These are phyloP conservation scores for Clepsis dumicolana DNA, from an alignment of 2,888 invertebrate genomes.

Conservation along the genomic window DNA sequence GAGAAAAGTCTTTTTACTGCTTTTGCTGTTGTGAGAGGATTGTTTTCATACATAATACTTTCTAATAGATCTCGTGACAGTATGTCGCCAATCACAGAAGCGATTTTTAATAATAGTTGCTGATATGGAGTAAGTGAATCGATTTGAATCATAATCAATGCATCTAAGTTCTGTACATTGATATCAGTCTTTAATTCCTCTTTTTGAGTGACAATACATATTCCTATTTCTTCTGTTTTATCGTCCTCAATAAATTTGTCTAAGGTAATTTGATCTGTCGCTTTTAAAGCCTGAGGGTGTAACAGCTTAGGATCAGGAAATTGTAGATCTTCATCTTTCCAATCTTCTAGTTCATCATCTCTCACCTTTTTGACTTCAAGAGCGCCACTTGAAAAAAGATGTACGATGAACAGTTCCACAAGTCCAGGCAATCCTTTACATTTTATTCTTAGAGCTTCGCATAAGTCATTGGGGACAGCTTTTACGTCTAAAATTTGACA, in stretches of 20 bases:
- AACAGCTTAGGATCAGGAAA: conserved; percentile 68
- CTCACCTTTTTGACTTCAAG: conserved; percentile 67
- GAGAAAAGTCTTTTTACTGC: conserved; percentile 85
- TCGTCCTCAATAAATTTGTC: conserved; percentile 64
- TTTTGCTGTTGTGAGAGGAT: conserved; percentile 75
- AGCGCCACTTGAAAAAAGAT: conserved; percentile 80
- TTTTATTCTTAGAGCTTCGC: conserved; percentile 73
- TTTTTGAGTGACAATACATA: conserved; percentile 71
- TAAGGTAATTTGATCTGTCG: conserved; percentile 62
- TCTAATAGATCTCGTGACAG: conserved; percentile 83
- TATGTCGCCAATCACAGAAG: conserved; percentile 85
- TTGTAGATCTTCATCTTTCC: conserved; percentile 63
- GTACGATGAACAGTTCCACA: conserved; percentile 81
- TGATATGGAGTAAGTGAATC: conserved; percentile 87
- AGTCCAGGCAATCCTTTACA: conserved; percentile 84
- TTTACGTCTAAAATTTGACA: conserved; percentile 87
- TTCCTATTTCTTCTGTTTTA: conserved; percentile 58
- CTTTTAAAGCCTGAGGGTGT: conserved; percentile 69
- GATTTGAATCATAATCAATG: conserved; percentile 83
- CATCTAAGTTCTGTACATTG: conserved; percentile 75
- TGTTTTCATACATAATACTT: conserved; percentile 83
- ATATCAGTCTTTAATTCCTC: conserved; percentile 70
- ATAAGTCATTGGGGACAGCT: conserved; percentile 84
- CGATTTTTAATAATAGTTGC: conserved; percentile 87
- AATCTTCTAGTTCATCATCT: conserved; percentile 60